Base-by-base conservation (phyloP, 2,888 invertebrate species). In the Stenodema calcarata region DNA sequence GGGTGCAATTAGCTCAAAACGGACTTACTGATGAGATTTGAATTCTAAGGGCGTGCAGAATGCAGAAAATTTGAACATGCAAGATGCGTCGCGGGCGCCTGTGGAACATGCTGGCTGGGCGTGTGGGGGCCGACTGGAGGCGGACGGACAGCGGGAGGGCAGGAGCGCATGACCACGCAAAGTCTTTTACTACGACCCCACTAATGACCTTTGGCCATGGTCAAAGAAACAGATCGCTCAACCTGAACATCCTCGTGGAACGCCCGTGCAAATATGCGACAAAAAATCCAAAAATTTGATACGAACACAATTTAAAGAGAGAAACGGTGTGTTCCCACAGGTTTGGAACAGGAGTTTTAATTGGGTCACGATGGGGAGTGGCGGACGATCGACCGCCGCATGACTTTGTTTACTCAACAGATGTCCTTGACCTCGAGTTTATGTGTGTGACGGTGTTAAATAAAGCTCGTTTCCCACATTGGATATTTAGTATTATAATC, bases 11-110 rank as follows among this genome's bases (percentile, higher is more conserved):
- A 30, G 79, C 50, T 50, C 42, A 54, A 30, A 69, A 30, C 30
- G 73, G 84, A 84, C 84, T 84, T 84, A 84, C 84, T 84, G 82
- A 82, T 35, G n/a, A 11, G 42, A 35, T 11, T 18, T 28, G 27
- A 14, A 28, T 62, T 28, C 28, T 79, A 69, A 18, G 69, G 30
- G 84, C 73, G 84, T 73, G 28, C 35, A 62, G 44, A 44, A 50
- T 27, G 54, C 18, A 28, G 12, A 47, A 44, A 47, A 47, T 70
- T 73, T 42, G 50, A 23, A 73, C 84, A 84, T 84, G 84, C 84
- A 84, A 73, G 18, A 84, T 73, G 84, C 84, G 73, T 73, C 84
- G 70, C 73, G 84, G 84, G 84, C 84, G 84, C 84, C 84, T 84
- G 84, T 73, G 50, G 44, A 16, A 73, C 84, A 84, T 84, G 84